These are phyloP conservation scores for Erebia epiphron DNA, from an alignment of 2,888 invertebrate genomes.

Conservation along the genomic window DNA sequence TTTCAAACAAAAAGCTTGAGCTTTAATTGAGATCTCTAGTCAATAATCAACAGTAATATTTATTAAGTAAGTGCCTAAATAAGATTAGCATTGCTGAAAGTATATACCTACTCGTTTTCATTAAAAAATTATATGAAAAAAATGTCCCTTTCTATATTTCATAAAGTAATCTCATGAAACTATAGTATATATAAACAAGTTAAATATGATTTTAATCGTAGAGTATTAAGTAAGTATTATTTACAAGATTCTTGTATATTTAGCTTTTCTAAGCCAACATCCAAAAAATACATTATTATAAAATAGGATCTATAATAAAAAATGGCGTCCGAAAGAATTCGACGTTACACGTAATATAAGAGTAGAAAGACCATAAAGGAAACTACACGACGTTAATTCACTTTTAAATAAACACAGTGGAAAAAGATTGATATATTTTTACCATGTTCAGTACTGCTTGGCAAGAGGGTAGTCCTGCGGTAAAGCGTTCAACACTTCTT, in stretches of 20 bases:
- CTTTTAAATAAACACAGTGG: background rate
- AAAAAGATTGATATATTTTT: constrained; percentile 10
- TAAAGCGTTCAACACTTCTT: constrained; percentile 73
- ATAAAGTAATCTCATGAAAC: background rate
- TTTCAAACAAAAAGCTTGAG: background rate
- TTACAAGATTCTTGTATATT: constrained; percentile 3
- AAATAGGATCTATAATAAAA: constrained; percentile 10
- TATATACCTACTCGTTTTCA: background rate
- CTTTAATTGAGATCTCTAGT: background rate
- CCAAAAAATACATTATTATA: constrained; percentile 5
- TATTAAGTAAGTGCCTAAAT: background rate
- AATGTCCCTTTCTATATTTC: background rate
- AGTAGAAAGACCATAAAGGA: constrained; percentile 5
- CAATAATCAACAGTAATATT: background rate
- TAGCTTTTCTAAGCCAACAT: background rate
- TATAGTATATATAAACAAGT: background rate
- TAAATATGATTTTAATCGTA: background rate
- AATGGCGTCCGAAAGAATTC: constrained; percentile 4
- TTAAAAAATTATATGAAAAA: background rate
- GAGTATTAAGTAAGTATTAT: background rate
- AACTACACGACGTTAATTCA: constrained; percentile 4
- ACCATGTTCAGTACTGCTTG: constrained; percentile 53
- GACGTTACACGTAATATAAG: constrained; percentile 1
- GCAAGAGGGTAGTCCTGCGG: constrained; percentile 78
- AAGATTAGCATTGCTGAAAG: background rate